Evolutionary conservation across 2,888 invertebrate species (phyloP), one percentile per base, ranked within the genome.

Genomic region (Sylvicola cinctus): DNA sequence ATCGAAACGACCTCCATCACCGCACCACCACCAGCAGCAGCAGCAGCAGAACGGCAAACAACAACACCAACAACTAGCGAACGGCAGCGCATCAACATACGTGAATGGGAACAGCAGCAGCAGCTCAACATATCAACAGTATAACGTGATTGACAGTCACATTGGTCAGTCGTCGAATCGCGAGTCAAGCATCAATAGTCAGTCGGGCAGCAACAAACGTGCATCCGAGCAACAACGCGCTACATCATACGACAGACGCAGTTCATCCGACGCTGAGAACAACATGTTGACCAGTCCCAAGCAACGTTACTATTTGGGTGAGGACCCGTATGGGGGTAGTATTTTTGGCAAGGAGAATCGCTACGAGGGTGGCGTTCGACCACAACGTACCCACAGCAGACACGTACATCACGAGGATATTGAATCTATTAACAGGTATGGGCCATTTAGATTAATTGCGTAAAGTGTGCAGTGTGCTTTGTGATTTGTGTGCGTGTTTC

Each of bases 271-370:
- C 39, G 38, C 45, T 4, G 51, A 51, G 37, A 36, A 38, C 29
- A 30, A 36, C 4, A 45, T 47, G 29, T 48, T 55, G 17, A 50
- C 54, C n/a, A 61, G 59, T 41, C 74, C 75, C 10, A 66, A 75
- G 41, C 78, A 78, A 50, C 68, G 76, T 43, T 84, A 83, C 60
- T 84, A 84, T 55, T 66, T 84, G 43, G 83, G 83, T 27, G 83
- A 84, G 60, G 83, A 84, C 62, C 83, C 83, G 17, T 84, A 80
- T 55, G 77, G 74, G 37, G 72, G 74, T 16, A 78, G 76, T 57
- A 76, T 81, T 51, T 83, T 79, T 55, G 80, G 83, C 40, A 70
- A 78, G 47, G 83, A 83, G 58, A 79, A 79, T 56, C 78, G 81
- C 51, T 81, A 83, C 61, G 76, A 75, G 55, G 70, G 72, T 49